Evolutionary conservation across 2,888 invertebrate genomes (phyloP).

Genomic region (Apamea sordens): DNA sequence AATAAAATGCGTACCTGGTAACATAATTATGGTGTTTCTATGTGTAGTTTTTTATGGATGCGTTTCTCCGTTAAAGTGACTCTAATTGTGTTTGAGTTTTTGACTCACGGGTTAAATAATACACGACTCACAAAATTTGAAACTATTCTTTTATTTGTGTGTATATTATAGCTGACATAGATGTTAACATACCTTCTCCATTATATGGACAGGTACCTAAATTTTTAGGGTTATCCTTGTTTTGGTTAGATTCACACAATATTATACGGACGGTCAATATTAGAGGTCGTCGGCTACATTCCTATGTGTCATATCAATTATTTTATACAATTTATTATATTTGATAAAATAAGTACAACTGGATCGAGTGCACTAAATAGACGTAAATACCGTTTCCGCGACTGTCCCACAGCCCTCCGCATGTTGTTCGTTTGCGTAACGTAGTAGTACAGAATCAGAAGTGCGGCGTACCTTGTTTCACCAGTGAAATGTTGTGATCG

Average conservation of each 20-base stretch:
- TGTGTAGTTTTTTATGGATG: too few species aligned
- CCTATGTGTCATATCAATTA: background rate
- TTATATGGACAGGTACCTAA: background rate
- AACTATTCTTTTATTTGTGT: constrained; percentile 2
- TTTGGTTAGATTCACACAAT: background rate
- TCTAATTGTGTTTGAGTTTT: too few species aligned
- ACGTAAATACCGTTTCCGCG: too few species aligned
- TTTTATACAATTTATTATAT: background rate
- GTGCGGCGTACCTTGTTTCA: too few species aligned
- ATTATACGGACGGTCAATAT: constrained; percentile 2
- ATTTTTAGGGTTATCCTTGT: background rate
- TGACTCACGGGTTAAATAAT: background rate
- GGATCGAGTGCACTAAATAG: background rate
- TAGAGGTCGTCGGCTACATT: background rate
- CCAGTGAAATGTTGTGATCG: too few species aligned
- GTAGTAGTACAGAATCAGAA: background rate
- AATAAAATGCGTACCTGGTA: too few species aligned
- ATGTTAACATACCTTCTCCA: background rate
- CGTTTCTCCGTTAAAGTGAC: too few species aligned
- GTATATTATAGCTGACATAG: background rate
- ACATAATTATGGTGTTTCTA: too few species aligned
- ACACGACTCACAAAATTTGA: background rate
- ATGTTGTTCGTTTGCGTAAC: background rate
- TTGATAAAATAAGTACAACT: constrained; percentile 9
- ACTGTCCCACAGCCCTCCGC: background rate